Evolutionary conservation across 2,113 vertebrate genomes (phyloP).

Genomic region (Neopipo cinnamomea): DNA sequence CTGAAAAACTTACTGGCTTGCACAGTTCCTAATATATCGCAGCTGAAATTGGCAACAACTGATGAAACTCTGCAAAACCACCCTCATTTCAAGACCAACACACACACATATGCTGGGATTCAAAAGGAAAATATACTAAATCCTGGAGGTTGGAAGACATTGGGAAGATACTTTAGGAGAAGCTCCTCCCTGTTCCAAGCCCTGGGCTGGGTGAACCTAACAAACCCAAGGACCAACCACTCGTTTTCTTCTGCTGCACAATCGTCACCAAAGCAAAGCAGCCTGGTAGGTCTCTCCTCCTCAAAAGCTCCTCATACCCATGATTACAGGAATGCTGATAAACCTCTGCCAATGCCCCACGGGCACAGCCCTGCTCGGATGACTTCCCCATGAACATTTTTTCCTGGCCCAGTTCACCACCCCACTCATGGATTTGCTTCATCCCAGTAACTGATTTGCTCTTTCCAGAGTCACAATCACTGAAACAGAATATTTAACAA

Average conservation of each 20-base stretch:
- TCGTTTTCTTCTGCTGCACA: neutral
- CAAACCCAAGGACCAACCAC: neutral
- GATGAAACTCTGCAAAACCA: neutral
- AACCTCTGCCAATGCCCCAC: neutral
- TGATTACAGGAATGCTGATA: neutral
- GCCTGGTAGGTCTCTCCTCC: neutral
- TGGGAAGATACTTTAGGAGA: neutral
- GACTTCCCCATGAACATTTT: neutral
- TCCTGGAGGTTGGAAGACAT: neutral
- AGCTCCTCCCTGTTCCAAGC: neutral
- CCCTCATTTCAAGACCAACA: neutral
- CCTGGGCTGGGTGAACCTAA: neutral
- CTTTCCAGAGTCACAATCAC: neutral
- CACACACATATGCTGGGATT: neutral
- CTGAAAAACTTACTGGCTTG: neutral
- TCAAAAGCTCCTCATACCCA: neutral
- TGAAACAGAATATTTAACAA: neutral
- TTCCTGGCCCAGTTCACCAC: neutral
- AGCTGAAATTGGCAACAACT: conserved; percentile 20
- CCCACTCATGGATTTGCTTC: neutral
- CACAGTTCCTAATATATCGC: conserved; percentile 34
- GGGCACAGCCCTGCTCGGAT: neutral
- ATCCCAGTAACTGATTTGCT: neutral
- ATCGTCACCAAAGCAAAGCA: neutral
- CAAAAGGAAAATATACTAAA: neutral